phyloP scores from a whole-genome alignment of 23 tunicate genomes.

The Phallusia fumigata region DNA sequence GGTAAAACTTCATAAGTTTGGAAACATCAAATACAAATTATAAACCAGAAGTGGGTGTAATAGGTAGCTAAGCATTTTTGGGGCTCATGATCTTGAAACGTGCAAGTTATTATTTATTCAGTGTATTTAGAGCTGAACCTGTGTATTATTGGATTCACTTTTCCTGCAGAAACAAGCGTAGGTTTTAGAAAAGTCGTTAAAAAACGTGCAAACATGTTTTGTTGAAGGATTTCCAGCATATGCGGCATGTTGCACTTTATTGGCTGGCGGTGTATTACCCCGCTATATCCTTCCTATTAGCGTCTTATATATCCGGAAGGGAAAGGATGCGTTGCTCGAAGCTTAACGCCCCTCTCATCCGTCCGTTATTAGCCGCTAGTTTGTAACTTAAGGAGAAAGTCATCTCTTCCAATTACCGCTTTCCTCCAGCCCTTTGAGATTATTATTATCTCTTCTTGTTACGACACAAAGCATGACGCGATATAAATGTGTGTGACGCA shows the following conservation, averaged over 20 bases:
- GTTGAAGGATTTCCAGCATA: neutral
- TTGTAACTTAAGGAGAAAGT: neutral
- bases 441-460: constrained; percentile 2
- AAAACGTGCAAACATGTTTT: no score
- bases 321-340: constrained; percentile 6
- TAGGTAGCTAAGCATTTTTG: no score
- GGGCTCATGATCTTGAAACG: no score
- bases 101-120: no score
- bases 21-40: no score
- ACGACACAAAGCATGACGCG: neutral
- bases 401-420: neutral
- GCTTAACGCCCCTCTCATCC: constrained; percentile 5
- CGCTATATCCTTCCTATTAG: neutral
- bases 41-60: no score
- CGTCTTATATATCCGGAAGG: constrained; percentile 3
- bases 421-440: neutral
- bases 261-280: neutral
- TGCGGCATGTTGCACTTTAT: neutral
- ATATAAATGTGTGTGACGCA: neutral
- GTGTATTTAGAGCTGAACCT: no score
- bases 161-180: no score
- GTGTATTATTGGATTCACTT: no score
- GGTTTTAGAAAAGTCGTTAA: no score
- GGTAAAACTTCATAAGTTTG: no score
- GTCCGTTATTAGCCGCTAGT: neutral